phyloP scores from a whole-genome alignment of 2,113 vertebrate species.

The Campylorhamphus procurvoides region DNA sequence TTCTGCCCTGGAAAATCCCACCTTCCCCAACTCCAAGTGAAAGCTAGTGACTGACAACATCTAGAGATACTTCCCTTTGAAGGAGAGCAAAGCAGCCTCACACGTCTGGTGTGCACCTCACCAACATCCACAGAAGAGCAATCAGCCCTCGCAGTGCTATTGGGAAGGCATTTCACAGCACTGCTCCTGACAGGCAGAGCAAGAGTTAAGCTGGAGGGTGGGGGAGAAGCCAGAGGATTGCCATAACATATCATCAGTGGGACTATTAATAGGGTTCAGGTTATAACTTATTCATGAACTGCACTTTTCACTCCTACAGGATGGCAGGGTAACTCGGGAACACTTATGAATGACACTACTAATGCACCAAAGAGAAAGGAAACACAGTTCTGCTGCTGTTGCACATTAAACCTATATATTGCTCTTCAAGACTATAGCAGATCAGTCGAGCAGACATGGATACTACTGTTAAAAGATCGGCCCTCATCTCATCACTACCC shows the following conservation, averaged over 20 bases:
- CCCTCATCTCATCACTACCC: not conserved
- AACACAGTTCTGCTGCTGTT: constrained; percentile 7
- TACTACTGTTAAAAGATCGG: constrained; percentile 8
- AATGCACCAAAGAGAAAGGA: constrained; percentile 46
- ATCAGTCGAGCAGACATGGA: constrained; percentile 39
- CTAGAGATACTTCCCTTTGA: not conserved
- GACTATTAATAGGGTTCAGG: constrained; percentile 58
- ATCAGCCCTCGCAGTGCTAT: not conserved
- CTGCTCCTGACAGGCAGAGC: not conserved
- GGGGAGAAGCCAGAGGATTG: constrained; percentile 10
- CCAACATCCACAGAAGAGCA: not conserved
- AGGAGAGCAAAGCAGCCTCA: not conserved
- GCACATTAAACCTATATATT: constrained; percentile 28
- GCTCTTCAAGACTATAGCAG: not conserved
- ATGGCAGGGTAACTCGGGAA: constrained; percentile 27
- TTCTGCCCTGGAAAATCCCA: not conserved
- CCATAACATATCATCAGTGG: constrained; percentile 47
- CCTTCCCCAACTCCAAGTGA: not conserved
- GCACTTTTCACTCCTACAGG: constrained; percentile 41
- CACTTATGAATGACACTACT: constrained; percentile 22
- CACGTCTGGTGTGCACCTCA: not conserved
- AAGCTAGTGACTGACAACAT: not conserved
- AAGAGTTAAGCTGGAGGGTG: constrained; percentile 11
- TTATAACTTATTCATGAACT: constrained; percentile 67
- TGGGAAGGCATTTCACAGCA: not conserved